phyloP scores from a whole-genome alignment of 2,113 vertebrate species.

The Pluvialis apricaria region DNA sequence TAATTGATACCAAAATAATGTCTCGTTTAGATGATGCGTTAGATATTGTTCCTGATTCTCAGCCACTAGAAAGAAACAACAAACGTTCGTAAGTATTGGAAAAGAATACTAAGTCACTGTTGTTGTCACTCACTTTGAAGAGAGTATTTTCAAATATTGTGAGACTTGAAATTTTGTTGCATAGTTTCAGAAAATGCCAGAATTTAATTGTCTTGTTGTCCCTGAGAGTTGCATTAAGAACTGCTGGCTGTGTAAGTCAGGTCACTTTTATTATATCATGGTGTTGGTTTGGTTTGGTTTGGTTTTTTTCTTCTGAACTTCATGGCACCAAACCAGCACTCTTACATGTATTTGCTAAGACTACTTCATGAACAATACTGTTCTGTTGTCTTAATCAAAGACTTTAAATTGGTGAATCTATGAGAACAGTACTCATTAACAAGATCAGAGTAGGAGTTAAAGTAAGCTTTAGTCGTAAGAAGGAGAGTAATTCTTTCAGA shows the following conservation, averaged over 20 bases:
- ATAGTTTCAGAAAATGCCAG: neutral
- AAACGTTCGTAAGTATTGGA: slow-evolving; percentile 76
- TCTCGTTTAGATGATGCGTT: slow-evolving; percentile 74
- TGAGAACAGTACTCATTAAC: neutral
- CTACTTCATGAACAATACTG: neutral
- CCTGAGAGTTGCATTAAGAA: neutral
- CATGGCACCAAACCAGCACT: neutral
- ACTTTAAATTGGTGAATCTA: neutral
- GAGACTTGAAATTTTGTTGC: neutral
- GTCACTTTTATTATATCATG: neutral
- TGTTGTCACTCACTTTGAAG: neutral
- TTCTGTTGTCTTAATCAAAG: neutral
- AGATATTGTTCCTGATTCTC: slow-evolving; percentile 78
- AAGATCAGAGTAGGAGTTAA: neutral
- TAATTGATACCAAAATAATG: neutral
- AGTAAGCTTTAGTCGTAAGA: neutral
- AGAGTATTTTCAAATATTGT: neutral
- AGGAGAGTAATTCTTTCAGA: neutral
- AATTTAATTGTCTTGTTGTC: neutral
- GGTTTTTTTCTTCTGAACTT: neutral
- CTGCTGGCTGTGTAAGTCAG: neutral
- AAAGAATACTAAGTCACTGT: neutral
- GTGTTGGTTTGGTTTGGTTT: too few relatives aligned
- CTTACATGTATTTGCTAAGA: neutral
- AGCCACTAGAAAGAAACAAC: slow-evolving; percentile 56